These are phyloP conservation scores for Melieria picta DNA, from an alignment of 2,888 invertebrate species.

Conservation along the genomic window DNA sequence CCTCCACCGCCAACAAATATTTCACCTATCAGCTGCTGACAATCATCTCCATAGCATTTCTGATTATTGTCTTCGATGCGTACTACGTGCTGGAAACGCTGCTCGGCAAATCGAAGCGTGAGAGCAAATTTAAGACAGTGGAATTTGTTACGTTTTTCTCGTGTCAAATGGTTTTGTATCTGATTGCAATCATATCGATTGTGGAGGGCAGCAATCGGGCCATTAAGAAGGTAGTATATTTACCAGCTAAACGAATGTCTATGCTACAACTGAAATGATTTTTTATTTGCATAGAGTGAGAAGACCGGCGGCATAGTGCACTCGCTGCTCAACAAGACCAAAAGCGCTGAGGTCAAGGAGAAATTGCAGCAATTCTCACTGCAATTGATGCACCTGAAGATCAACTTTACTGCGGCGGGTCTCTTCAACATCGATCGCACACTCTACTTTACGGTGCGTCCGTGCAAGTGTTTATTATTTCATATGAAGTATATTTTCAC, in stretches of 20 bases:
- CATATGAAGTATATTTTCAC: background rate
- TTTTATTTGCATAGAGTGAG: conserved; percentile 52
- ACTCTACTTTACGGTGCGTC: conserved; percentile 64
- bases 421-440: conserved; percentile 65
- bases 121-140: conserved; percentile 62
- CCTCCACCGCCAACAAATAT: conserved; percentile 64
- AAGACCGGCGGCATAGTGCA: conserved; percentile 64
- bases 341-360: conserved; percentile 57
- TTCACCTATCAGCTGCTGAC: conserved; percentile 65
- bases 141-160: conserved; percentile 65
- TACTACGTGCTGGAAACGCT: conserved; percentile 65
- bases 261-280: background rate
- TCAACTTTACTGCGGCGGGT: conserved; percentile 66
- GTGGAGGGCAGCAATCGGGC: conserved; percentile 65
- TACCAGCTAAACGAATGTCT: background rate
- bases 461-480: background rate
- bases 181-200: conserved; percentile 64
- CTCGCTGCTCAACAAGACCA: conserved; percentile 58
- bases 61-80: conserved; percentile 66
- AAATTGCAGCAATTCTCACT: conserved; percentile 64
- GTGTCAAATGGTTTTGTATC: conserved; percentile 64
- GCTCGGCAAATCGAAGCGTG: conserved; percentile 61
- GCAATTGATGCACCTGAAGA: conserved; percentile 64
- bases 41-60: conserved; percentile 64
- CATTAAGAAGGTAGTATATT: conserved; percentile 56